phyloP scores from a whole-genome alignment of 2,888 invertebrate species.

The Stegana nigrithorax region DNA sequence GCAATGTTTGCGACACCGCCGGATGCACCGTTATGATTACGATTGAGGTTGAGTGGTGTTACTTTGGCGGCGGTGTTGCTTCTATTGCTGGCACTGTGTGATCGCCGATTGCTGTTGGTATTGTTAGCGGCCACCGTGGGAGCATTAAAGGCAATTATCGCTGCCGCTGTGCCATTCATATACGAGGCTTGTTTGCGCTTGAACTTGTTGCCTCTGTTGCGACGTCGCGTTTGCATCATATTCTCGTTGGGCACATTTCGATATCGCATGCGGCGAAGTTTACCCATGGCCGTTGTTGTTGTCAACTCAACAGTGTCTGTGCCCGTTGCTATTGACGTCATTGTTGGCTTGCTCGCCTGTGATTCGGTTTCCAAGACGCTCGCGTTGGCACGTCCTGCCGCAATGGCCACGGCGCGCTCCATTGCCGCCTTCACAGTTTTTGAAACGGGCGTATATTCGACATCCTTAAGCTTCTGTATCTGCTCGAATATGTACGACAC shows the following conservation, averaged over 20 bases:
- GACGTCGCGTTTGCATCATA: constrained; percentile 52
- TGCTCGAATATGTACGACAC: constrained; percentile 31
- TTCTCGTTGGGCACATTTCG: constrained; percentile 63
- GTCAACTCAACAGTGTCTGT: too few species aligned
- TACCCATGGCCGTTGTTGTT: not conserved
- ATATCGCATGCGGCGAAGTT: constrained; percentile 33
- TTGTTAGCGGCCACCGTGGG: not conserved
- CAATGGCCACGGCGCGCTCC: constrained; percentile 11
- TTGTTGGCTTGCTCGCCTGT: not conserved
- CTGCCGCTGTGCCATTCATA: constrained; percentile 31
- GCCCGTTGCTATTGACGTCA: not conserved
- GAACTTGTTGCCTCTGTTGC: constrained; percentile 39
- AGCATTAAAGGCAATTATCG: constrained; percentile 40
- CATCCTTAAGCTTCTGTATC: constrained; percentile 30
- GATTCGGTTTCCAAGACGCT: not conserved
- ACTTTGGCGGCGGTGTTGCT: not conserved
- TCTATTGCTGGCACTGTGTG: constrained; percentile 12
- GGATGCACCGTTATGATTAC: not conserved
- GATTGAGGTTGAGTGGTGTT: not conserved
- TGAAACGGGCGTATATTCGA: constrained; percentile 23
- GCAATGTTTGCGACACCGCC: too few species aligned
- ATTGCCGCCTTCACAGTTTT: constrained; percentile 16
- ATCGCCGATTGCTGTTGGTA: not conserved
- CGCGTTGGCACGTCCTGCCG: not conserved
- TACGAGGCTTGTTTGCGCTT: constrained; percentile 39